Evolutionary conservation across 2,797 vertebrate species (phyloP).

Genomic region (Sorex maritimensis): DNA sequence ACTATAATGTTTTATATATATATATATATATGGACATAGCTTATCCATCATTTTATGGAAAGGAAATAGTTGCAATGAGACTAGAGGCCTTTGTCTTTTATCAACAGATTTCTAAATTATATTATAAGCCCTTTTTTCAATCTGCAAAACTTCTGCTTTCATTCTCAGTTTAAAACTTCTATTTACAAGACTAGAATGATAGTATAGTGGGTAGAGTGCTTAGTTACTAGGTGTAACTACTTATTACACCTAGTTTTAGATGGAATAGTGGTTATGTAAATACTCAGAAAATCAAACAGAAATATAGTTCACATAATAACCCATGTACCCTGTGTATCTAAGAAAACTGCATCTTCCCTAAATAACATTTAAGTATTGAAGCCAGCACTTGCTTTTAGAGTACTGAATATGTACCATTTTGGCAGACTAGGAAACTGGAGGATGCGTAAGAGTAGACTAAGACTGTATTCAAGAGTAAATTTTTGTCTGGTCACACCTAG

Average conservation of each 20-base stretch:
- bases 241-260: not conserved
- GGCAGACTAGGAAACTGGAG: slow-evolving; percentile 52
- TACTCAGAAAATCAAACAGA: not conserved
- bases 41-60: not conserved
- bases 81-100: slow-evolving; percentile 3
- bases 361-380: slow-evolving; percentile 49
- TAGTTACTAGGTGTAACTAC: not conserved
- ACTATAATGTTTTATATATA: too few relatives aligned
- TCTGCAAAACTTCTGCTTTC: not conserved
- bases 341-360: slow-evolving; percentile 8
- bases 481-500: slow-evolving; percentile 76
- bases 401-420: slow-evolving; percentile 60
- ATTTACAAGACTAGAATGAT: too few relatives aligned
- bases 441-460: slow-evolving; percentile 60
- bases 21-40: too few relatives aligned
- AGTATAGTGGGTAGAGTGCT: too few relatives aligned
- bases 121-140: not conserved
- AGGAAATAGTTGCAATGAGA: slow-evolving; percentile 50
- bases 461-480: slow-evolving; percentile 74
- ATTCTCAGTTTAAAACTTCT: slow-evolving; percentile 54
- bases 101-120: slow-evolving; percentile 21
- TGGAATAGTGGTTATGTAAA: slow-evolving; percentile 28
- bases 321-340: not conserved
- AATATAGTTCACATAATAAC: slow-evolving; percentile 28
- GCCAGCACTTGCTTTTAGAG: slow-evolving; percentile 69